Percentiles rank a stretch among this genome's conserved stretches.
These are phyloP conservation scores for Formicarius rufipectus DNA, from an alignment of 2,113 vertebrate species.

Conservation along the genomic window DNA sequence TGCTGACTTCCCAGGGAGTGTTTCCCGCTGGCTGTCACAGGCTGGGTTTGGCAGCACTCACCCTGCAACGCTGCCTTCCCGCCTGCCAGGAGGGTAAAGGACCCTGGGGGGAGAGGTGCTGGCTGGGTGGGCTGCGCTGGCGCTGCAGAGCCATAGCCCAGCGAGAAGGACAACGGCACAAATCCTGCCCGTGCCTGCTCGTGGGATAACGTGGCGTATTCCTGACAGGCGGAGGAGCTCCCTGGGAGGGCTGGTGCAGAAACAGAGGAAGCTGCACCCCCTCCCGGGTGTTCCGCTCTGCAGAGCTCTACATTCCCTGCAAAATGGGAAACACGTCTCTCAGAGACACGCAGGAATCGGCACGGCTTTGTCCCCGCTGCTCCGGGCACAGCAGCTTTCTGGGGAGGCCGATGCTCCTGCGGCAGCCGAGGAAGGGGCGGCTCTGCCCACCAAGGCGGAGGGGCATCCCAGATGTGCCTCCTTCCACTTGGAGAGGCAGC, in stretches of 20 bases:
- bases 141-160: neutral
- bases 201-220: neutral
- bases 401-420: neutral
- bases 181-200: neutral
- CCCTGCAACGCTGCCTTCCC: neutral
- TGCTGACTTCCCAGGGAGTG: neutral
- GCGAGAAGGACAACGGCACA: neutral
- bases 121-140: neutral
- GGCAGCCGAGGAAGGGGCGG: neutral
- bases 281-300: constrained; percentile 6
- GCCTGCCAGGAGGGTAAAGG: neutral
- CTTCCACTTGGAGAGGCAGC: neutral
- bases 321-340: neutral
- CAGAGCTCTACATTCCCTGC: constrained; percentile 5
- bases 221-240: neutral
- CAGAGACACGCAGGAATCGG: rapidly evolving
- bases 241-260: constrained; percentile 31
- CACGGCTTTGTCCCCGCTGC: neutral
- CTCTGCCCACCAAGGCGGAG: neutral
- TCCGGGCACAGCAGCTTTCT: neutral
- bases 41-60: neutral
- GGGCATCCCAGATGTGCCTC: neutral
- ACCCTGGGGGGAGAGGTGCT: neutral
- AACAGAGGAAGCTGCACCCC: neutral
- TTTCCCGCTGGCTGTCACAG: neutral